These are phyloP conservation scores for Callitettix versicolor DNA, from an alignment of 1,140 invertebrate genomes.

Conservation along the genomic window DNA sequence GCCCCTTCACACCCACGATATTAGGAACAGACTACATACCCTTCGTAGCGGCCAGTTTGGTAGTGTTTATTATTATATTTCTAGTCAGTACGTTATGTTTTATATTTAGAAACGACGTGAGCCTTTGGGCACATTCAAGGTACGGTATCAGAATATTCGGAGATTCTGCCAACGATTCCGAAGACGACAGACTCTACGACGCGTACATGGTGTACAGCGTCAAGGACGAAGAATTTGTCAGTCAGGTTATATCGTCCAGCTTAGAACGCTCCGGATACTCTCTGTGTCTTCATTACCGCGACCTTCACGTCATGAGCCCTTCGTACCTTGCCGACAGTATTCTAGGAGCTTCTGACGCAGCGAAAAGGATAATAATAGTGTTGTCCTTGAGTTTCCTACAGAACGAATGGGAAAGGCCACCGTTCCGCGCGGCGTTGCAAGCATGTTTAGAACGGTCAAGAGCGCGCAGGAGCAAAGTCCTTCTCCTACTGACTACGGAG, in stretches of 20 bases:
- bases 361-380: conserved; percentile 57
- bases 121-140: conserved; percentile 59
- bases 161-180: conserved; percentile 40
- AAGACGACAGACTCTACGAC: conserved; percentile 66
- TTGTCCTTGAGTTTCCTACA: conserved; percentile 61
- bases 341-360: conserved; percentile 63
- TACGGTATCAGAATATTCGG: conserved; percentile 62
- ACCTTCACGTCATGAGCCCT: conserved; percentile 51
- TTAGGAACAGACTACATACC: conserved; percentile 54
- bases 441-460: conserved; percentile 34
- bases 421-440: conserved; percentile 62
- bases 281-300: conserved; percentile 62
- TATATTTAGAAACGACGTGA: conserved; percentile 61
- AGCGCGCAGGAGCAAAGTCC: conserved; percentile 54
- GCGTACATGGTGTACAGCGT: conserved; percentile 80
- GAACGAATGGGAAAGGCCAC: conserved; percentile 60
- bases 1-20: conserved; percentile 42
- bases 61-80: conserved; percentile 58
- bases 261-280: conserved; percentile 64
- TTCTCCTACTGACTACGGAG: conserved; percentile 55
- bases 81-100: conserved; percentile 56
- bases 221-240: conserved; percentile 71
- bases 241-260: conserved; percentile 62
- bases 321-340: conserved; percentile 59
- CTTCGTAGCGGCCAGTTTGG: conserved; percentile 57